phyloP scores from a whole-genome alignment of 2,797 vertebrate genomes.

The Cottoperca gobio region DNA sequence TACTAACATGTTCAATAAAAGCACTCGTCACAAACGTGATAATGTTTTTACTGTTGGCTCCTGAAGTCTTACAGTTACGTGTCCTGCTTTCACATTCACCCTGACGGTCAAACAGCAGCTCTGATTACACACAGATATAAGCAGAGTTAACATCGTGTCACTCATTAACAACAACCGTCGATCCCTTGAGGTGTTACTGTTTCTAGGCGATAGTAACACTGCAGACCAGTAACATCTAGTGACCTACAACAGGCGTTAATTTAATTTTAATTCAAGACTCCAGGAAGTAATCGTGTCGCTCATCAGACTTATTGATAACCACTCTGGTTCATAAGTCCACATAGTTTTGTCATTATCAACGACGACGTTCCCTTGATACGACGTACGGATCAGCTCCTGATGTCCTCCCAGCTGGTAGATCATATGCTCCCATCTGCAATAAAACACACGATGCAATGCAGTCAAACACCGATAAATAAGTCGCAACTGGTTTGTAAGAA shows the following conservation, averaged over 20 bases:
- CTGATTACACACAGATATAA: background rate
- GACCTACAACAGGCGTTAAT: too few species aligned
- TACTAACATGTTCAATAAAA: conserved; percentile 72
- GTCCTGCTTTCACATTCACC: conserved; percentile 11
- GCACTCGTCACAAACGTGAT: conserved; percentile 31
- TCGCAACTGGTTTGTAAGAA: too few species aligned
- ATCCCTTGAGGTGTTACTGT: background rate
- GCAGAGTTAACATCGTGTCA: background rate
- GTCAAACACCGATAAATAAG: too few species aligned
- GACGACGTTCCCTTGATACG: conserved; percentile 89
- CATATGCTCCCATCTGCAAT: conserved; percentile 94
- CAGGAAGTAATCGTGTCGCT: too few species aligned
- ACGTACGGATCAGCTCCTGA: conserved; percentile 92
- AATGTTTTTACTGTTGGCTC: too few species aligned
- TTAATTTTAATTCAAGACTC: too few species aligned
- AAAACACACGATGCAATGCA: too few species aligned
- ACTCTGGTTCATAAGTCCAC: conserved; percentile 53
- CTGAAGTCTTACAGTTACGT: too few species aligned
- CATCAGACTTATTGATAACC: too few species aligned
- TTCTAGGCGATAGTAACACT: conserved; percentile 5
- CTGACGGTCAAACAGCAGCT: background rate
- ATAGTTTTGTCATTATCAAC: conserved; percentile 84
- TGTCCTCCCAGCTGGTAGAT: conserved; percentile 98
- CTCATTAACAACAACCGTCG: conserved; percentile 14
- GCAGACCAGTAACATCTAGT: background rate